These are phyloP conservation scores for Eurosta solidaginis DNA, from an alignment of 1,140 invertebrate genomes.

Conservation along the genomic window DNA sequence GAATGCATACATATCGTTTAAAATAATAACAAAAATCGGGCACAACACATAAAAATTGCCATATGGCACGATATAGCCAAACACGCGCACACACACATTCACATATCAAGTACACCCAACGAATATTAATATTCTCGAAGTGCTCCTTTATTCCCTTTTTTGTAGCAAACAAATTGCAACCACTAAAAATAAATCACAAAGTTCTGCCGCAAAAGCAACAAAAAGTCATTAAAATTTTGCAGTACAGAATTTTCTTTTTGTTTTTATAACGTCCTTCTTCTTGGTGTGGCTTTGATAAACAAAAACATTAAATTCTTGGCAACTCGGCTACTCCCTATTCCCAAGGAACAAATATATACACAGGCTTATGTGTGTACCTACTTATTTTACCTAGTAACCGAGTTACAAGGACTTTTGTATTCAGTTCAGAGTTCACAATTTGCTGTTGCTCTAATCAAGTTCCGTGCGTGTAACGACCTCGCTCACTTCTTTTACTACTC, in stretches of 20 bases:
- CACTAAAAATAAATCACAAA: background rate
- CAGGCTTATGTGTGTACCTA: background rate
- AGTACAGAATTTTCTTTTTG: background rate
- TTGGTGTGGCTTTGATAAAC: background rate
- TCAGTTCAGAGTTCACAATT: constrained; percentile 14
- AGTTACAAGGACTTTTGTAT: constrained; percentile 26
- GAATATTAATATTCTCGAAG: background rate
- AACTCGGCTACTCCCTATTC: background rate
- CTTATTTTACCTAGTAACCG: constrained; percentile 36
- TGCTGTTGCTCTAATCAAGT: background rate
- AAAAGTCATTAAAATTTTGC: background rate
- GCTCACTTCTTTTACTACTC: background rate
- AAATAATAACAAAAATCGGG: constrained; percentile 9
- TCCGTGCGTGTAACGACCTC: background rate
- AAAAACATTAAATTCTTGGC: background rate
- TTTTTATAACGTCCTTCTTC: background rate
- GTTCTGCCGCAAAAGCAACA: background rate
- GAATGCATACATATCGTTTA: background rate
- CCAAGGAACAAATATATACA: background rate
- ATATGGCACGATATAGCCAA: background rate
- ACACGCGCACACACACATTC: background rate
- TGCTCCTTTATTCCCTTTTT: background rate
- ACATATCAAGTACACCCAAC: background rate
- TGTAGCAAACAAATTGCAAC: background rate
- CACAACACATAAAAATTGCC: constrained; percentile 12